Percentiles rank a stretch among this genome's conserved stretches.
Evolutionary conservation across 1,140 invertebrate species (phyloP).

Genomic region (Drosophila bifasciata): DNA sequence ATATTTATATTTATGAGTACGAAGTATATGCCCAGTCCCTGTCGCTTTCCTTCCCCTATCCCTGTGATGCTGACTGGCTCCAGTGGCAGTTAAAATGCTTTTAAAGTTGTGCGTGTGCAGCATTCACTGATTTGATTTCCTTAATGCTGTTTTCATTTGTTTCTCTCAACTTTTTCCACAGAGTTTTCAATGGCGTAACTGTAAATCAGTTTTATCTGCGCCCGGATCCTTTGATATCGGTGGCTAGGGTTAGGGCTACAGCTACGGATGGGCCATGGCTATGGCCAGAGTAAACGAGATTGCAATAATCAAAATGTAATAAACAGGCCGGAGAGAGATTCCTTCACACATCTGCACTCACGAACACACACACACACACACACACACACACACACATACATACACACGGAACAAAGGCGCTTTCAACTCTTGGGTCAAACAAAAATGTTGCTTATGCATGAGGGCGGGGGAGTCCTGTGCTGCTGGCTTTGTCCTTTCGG

Average conservation of each 20-base stretch:
- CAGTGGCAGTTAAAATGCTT: conserved; percentile 45
- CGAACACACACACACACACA: not conserved
- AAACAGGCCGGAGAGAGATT: conserved; percentile 37
- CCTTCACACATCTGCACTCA: conserved; percentile 52
- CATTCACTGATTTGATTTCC: conserved; percentile 42
- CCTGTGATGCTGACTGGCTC: conserved; percentile 1
- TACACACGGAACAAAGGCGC: not conserved
- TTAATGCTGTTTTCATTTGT: conserved; percentile 18
- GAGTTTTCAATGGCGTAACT: conserved; percentile 23
- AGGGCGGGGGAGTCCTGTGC: conserved; percentile 39
- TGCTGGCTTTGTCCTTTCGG: conserved; percentile 50
- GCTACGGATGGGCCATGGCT: too few relatives aligned
- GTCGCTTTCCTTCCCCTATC: conserved; percentile 25
- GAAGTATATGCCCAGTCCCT: conserved; percentile 22
- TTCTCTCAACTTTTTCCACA: conserved; percentile 11
- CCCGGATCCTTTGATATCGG: conserved; percentile 39
- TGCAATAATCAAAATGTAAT: conserved; percentile 78
- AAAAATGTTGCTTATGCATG: conserved; percentile 72
- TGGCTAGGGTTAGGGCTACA: too few relatives aligned
- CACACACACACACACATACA: not conserved
- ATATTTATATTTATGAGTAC: conserved; percentile 49
- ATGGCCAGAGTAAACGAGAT: conserved; percentile 53
- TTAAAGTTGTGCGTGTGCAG: conserved; percentile 42
- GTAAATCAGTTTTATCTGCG: conserved; percentile 60
- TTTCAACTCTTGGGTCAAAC: conserved; percentile 71